These are phyloP conservation scores for Anarsia innoxiella DNA, from an alignment of 2,888 invertebrate species.

Conservation along the genomic window DNA sequence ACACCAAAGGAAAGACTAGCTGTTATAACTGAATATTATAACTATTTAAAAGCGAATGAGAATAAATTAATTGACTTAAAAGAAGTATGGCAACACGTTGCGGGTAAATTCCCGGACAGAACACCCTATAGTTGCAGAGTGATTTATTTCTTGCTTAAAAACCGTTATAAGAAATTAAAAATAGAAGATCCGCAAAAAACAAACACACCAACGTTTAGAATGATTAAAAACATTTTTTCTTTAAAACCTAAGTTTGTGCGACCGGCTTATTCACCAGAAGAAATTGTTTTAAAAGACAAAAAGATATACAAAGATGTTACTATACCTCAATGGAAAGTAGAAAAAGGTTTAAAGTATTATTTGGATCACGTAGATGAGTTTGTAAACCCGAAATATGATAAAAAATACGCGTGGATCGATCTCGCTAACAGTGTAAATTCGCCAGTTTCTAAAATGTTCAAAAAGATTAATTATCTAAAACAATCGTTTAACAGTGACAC, in stretches of 20 bases:
- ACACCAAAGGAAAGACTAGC: conserved; percentile 41
- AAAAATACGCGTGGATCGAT: conserved; percentile 56
- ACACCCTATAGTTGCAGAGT: conserved; percentile 41
- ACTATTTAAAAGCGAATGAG: conserved; percentile 43
- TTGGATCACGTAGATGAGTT: conserved; percentile 56
- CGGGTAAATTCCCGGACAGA: conserved; percentile 39
- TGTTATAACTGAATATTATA: conserved; percentile 44
- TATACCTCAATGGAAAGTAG: conserved; percentile 40
- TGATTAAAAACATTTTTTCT: conserved; percentile 43
- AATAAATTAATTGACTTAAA: conserved; percentile 38
- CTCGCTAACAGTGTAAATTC: conserved; percentile 41
- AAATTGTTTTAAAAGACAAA: conserved; percentile 23
- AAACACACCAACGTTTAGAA: no score
- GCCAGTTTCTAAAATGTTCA: conserved; percentile 45
- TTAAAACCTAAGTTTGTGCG: conserved; percentile 39
- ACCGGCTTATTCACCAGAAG: not conserved
- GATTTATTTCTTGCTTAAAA: conserved; percentile 48
- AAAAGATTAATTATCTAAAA: conserved; percentile 57
- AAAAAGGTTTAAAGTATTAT: conserved; percentile 47
- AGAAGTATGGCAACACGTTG: conserved; percentile 54
- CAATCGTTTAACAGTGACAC: conserved; percentile 37
- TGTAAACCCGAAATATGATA: conserved; percentile 50
- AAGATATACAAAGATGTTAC: conserved; percentile 40
- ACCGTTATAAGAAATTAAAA: conserved; percentile 26
- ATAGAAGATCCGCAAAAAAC: no score